These are phyloP conservation scores for Nymphalis io DNA, from an alignment of 1,140 invertebrate species.

Conservation along the genomic window DNA sequence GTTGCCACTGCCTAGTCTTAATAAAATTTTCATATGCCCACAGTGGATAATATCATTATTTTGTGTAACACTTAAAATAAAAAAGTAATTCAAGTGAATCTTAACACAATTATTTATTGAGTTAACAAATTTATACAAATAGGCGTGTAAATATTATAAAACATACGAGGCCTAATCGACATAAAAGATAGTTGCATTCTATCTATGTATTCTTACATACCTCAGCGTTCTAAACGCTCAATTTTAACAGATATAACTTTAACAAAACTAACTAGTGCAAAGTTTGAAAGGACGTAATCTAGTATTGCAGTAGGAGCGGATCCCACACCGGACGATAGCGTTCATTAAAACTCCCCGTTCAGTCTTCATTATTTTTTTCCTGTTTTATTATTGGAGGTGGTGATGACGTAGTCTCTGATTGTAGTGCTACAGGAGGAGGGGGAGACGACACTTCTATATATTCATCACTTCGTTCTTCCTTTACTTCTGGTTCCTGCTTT, in stretches of 20 bases:
- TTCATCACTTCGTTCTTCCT: conserved; percentile 71
- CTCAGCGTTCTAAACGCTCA: conserved; percentile 75
- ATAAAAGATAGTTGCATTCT: conserved; percentile 57
- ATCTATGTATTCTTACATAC: conserved; percentile 49
- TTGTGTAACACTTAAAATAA: background rate
- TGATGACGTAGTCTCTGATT: conserved; percentile 39
- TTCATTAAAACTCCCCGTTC: conserved; percentile 41
- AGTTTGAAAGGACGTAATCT: conserved; percentile 74
- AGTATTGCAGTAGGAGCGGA: conserved; percentile 73
- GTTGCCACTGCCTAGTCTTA: conserved; percentile 55
- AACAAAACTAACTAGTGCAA: conserved; percentile 64
- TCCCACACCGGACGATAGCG: conserved; percentile 71
- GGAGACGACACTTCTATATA: conserved; percentile 75
- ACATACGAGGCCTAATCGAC: conserved; percentile 65
- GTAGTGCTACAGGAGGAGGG: conserved; percentile 54
- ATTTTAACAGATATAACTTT: conserved; percentile 67
- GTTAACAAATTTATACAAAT: conserved; percentile 75
- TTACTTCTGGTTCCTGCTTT: conserved; percentile 68
- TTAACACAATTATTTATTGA: conserved; percentile 76
- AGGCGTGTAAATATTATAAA: conserved; percentile 76
- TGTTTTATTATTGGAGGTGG: conserved; percentile 62
- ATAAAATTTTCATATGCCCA: background rate
- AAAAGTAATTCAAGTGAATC: conserved; percentile 39
- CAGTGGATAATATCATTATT: background rate
- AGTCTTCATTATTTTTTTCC: conserved; percentile 71